Percentiles rank a stretch among this genome's conserved stretches.
These are phyloP conservation scores for Deilephila porcellus DNA, from an alignment of 2,888 invertebrate genomes.

Conservation along the genomic window DNA sequence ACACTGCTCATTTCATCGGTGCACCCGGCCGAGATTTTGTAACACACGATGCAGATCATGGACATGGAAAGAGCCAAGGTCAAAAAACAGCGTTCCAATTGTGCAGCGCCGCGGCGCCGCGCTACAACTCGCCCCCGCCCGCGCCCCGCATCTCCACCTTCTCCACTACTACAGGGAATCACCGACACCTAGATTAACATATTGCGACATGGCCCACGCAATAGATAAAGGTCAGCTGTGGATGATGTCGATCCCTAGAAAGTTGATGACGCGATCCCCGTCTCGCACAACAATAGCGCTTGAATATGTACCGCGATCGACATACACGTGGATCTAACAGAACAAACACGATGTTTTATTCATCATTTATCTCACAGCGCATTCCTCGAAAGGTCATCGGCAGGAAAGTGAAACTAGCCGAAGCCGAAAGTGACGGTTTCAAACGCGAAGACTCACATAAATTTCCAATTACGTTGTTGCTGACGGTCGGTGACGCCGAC, in stretches of 20 bases:
- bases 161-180: conserved; percentile 47
- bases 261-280: conserved; percentile 33
- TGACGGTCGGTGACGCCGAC: conserved; percentile 40
- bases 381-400: conserved; percentile 76
- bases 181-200: conserved; percentile 33
- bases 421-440: conserved; percentile 72
- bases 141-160: conserved; percentile 21
- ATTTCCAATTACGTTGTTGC: conserved; percentile 59
- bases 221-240: conserved; percentile 49
- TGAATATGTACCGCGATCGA: conserved; percentile 12
- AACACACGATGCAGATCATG: conserved; percentile 47
- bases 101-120: conserved; percentile 34
- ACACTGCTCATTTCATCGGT: conserved; percentile 42
- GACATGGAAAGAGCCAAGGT: conserved; percentile 56
- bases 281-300: conserved; percentile 37
- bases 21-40: conserved; percentile 43
- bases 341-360: conserved; percentile 62
- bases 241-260: conserved; percentile 35
- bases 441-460: conserved; percentile 66
- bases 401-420: conserved; percentile 79
- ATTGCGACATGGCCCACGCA: conserved; percentile 44
- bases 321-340: background rate
- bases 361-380: conserved; percentile 70
- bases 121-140: background rate
- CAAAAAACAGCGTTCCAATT: conserved; percentile 48